These are phyloP conservation scores for Drosophila setifemur DNA, from an alignment of 1,140 invertebrate genomes.

Conservation along the genomic window DNA sequence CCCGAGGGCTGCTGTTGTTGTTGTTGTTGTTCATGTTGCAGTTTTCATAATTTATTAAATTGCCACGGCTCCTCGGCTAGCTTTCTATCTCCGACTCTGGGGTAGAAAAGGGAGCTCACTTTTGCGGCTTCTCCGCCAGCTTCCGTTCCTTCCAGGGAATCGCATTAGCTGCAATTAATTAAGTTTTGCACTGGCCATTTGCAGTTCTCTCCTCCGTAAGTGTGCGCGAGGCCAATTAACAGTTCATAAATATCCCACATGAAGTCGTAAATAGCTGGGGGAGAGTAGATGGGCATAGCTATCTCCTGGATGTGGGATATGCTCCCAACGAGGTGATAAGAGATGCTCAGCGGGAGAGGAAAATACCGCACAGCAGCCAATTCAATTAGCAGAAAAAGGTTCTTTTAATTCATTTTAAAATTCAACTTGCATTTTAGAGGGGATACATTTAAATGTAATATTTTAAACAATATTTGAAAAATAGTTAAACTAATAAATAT, in stretches of 20 bases:
- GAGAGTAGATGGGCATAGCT: neutral
- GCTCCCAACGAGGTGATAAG: neutral
- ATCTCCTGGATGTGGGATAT: neutral
- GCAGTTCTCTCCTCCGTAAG: slow-evolving; percentile 44
- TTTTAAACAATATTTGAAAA: too few species aligned
- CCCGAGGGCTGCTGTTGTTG: neutral
- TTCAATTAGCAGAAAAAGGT: too few species aligned
- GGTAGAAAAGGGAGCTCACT: slow-evolving; percentile 27
- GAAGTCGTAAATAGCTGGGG: slow-evolving; percentile 52
- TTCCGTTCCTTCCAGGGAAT: slow-evolving; percentile 27
- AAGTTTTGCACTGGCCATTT: slow-evolving; percentile 66
- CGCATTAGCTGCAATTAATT: slow-evolving; percentile 78
- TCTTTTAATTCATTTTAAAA: too few species aligned
- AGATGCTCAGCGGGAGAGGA: too few species aligned
- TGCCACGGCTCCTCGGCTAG: slow-evolving; percentile 5
- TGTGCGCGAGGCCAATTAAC: slow-evolving; percentile 62
- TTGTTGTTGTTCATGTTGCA: slow-evolving; percentile 46
- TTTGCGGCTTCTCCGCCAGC: slow-evolving; percentile 38
- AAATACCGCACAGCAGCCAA: too few species aligned
- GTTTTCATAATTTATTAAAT: slow-evolving; percentile 68
- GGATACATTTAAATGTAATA: too few species aligned
- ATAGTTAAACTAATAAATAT: too few species aligned
- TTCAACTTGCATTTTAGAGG: too few species aligned
- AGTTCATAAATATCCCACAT: slow-evolving; percentile 68
- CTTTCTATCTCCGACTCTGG: slow-evolving; percentile 12